Percentiles rank a stretch among this genome's conserved stretches.
These are phyloP conservation scores for Meloidogyne exigua DNA, from an alignment of 1,140 invertebrate species.

Conservation along the genomic window DNA sequence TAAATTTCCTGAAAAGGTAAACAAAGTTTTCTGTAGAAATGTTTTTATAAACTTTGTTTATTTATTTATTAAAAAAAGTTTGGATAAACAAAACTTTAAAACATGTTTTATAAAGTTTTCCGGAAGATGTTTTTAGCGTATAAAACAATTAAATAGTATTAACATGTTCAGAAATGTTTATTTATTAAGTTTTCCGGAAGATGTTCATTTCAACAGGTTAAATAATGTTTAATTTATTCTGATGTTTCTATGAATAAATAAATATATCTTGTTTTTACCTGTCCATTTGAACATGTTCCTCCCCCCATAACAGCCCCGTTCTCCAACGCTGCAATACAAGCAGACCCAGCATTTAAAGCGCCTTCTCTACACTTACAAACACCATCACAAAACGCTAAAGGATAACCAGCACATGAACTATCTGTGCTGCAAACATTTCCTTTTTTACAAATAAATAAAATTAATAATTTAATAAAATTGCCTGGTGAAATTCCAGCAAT, in stretches of 20 bases:
- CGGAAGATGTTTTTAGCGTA: too few relatives aligned
- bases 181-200: not conserved
- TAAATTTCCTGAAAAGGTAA: too few relatives aligned
- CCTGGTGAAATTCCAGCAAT: slow-evolving; percentile 33
- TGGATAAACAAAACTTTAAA: too few relatives aligned
- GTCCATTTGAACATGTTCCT: slow-evolving; percentile 44
- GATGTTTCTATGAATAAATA: not conserved
- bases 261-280: not conserved
- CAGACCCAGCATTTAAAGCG: slow-evolving; percentile 59
- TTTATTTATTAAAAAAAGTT: too few relatives aligned
- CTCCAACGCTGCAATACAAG: slow-evolving; percentile 49
- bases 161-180: too few relatives aligned
- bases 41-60: too few relatives aligned
- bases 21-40: too few relatives aligned
- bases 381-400: slow-evolving; percentile 59
- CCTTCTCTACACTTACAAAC: slow-evolving; percentile 59
- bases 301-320: slow-evolving; percentile 22
- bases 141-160: too few relatives aligned
- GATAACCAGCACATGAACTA: slow-evolving; percentile 57
- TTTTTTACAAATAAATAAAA: not conserved
- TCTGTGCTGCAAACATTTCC: slow-evolving; percentile 47
- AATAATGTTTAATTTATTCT: not conserved
- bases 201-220: not conserved
- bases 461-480: not conserved
- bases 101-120: too few relatives aligned